Evolutionary conservation across 2,888 invertebrate genomes (phyloP), one percentile per base, ranked within the genome.

Genomic region (Athetis lepigone): DNA sequence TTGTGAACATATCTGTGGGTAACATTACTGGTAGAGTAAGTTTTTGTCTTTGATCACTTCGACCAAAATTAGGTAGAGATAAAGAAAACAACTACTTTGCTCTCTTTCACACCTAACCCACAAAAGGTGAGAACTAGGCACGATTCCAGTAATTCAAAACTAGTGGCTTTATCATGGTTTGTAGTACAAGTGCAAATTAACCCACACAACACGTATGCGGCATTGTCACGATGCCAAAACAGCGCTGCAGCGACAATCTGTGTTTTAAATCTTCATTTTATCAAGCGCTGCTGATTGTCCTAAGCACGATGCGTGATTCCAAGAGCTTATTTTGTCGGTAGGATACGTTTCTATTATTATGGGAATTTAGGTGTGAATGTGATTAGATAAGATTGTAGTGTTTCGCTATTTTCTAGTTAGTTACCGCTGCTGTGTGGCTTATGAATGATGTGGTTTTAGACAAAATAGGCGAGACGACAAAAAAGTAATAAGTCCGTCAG

Each of bases 221-320:
- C 45, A 19, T 75, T 75, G 72, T 73, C 72, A 73, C 49, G 23
- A 29, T 64, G 72, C 72, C 75, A 73, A 75, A 70, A 73, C 50
- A 70, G 54, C 54, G 57, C 43, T 70, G 59, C 58, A 64, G 39
- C 42, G 27, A 60, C 63, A 50, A 64, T 75, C 75, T 59, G 52
- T 50, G 70, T 70, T 75, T 59, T 57, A 54, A n/a, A 70, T 54
- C 64, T 51, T 36, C 42, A 42, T 47, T 43, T 51, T 56, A 40
- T 71, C 74, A 68, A 60, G 51, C 42, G 60, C 29, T 21, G 9
- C 47, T n/a, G n/a, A 75, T 61, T 74, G 75, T 71, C 61, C 69
- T 74, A 49, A 56, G 36, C 47, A 37, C 43, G 13, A 27, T 65
- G 18, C 19, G 56, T 46, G 40, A 42, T 64, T 56, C 49, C 49